Conservation (phyloP, 2,113 vertebrate species). For the Forbesichthys papilliferus region DNA sequence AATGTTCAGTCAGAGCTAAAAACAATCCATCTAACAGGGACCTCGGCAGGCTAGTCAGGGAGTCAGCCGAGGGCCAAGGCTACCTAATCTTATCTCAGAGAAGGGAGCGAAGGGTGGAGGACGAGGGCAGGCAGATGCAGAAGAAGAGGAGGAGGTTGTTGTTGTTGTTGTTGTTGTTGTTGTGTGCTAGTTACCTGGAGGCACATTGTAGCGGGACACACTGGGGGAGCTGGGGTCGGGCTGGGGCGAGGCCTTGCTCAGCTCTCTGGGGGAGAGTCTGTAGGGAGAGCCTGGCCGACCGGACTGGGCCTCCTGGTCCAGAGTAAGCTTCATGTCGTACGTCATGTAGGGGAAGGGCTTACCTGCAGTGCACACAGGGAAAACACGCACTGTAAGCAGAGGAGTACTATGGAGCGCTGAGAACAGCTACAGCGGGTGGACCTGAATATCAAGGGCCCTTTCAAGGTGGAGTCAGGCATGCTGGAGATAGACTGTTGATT, state of each 20-base stretch:
- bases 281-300: slow-evolving; percentile 84
- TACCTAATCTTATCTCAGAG: slow-evolving; percentile 7
- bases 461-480: too few relatives aligned
- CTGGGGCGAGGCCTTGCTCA: slow-evolving; percentile 84
- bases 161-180: neutral
- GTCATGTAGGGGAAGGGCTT: slow-evolving; percentile 85
- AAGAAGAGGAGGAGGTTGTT: slow-evolving; percentile 34
- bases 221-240: slow-evolving; percentile 75
- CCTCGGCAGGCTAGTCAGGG: slow-evolving; percentile 12
- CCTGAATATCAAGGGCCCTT: neutral
- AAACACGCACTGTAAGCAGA: slow-evolving; percentile 53
- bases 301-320: slow-evolving; percentile 84
- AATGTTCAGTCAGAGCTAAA: neutral
- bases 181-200: slow-evolving; percentile 81
- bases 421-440: slow-evolving; percentile 23
- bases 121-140: slow-evolving; percentile 3
- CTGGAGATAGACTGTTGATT: too few relatives aligned
- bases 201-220: slow-evolving; percentile 82
- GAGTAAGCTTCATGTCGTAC: slow-evolving; percentile 84
- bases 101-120: slow-evolving; percentile 11
- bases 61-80: neutral
- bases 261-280: slow-evolving; percentile 85
- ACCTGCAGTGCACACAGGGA: slow-evolving; percentile 74
- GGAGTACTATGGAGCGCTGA: slow-evolving; percentile 38
- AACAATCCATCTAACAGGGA: neutral